Evolutionary conservation across 2,888 invertebrate genomes (phyloP), one percentile per base, ranked within the genome.

Genomic region (Parnassius orleans): DNA sequence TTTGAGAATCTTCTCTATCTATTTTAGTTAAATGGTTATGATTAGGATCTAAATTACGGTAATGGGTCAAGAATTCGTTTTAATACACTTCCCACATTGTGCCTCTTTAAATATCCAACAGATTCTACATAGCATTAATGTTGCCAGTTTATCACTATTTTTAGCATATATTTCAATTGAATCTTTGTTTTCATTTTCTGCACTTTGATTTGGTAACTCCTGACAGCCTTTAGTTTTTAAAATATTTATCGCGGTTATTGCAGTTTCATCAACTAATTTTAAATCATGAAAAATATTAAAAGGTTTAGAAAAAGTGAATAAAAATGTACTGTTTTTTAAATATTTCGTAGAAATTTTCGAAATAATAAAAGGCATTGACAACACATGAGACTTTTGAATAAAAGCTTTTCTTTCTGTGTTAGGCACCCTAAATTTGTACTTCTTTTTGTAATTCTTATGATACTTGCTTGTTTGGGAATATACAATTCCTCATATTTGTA

Each of bases 401-500:
- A 24, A 15, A 41, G 15, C 10, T 5, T 24, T 24, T 10, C 24
- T 50, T 12, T 41, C 15, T 19, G 41, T 24, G 14, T 43, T 60
- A 50, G 11, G 19, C n/a, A 47, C 59, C 44, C 7, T 66, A 60
- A 41, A 46, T 48, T 57, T 12, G n/a, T 43, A 12, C n/a, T 14
- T 24, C 46, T 56, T 50, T 44, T 63, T 54, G 19, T 15, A 63
- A 43, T 51, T 14, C 56, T 48, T 47, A 63, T 12, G 19, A 64
- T 62, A 47, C 70, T 74, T 33, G 82, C 80, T 61, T 74, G 66
- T 19, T 66, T 63, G 52, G 84, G 72, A 61, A 85, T 24, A 46
- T 76, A 58, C 57, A 86, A 69, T 57, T 86, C 85, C 76, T 74
- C 78, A 66, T 83, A 86, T 70, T 86, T 87, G 74, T 82, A 77